These are phyloP conservation scores for Gracilinanus agilis DNA, from an alignment of 2,113 vertebrate species.

Conservation along the genomic window DNA sequence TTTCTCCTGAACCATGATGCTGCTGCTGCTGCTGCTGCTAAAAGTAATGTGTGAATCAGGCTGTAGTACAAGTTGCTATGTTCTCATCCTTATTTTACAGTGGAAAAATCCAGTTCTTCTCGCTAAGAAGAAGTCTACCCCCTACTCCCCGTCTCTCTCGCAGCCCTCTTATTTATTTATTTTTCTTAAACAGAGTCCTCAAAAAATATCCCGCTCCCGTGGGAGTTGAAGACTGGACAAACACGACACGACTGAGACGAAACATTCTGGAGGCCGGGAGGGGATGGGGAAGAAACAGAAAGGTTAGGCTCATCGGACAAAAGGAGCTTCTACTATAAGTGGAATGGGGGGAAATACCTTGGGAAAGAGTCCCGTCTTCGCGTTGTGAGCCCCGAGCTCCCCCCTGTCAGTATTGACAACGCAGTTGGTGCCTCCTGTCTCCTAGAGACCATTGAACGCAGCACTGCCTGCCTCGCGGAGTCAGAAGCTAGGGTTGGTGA, in stretches of 20 bases:
- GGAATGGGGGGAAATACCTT: neutral
- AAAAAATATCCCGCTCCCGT: neutral
- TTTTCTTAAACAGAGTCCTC: neutral
- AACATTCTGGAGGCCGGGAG: neutral
- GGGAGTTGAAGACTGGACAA: neutral
- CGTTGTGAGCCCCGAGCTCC: too few relatives aligned
- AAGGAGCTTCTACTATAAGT: neutral
- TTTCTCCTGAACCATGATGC: neutral
- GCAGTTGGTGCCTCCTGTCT: neutral
- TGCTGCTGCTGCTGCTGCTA: neutral
- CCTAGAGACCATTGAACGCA: neutral
- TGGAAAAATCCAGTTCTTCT: neutral
- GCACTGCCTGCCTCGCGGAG: neutral
- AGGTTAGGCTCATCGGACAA: neutral
- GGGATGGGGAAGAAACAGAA: neutral
- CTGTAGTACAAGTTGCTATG: neutral
- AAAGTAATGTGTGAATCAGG: neutral
- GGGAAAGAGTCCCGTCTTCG: neutral
- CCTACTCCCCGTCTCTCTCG: too few relatives aligned
- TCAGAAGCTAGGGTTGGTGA: neutral
- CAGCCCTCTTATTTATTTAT: neutral
- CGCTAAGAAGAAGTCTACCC: neutral
- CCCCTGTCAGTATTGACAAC: neutral
- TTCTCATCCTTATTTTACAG: neutral
- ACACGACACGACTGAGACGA: neutral